A percentile compares a stretch with the other conserved stretches of the same genome.
phyloP scores from a whole-genome alignment of 2,113 vertebrate species.

The Osmerus eperlanus region DNA sequence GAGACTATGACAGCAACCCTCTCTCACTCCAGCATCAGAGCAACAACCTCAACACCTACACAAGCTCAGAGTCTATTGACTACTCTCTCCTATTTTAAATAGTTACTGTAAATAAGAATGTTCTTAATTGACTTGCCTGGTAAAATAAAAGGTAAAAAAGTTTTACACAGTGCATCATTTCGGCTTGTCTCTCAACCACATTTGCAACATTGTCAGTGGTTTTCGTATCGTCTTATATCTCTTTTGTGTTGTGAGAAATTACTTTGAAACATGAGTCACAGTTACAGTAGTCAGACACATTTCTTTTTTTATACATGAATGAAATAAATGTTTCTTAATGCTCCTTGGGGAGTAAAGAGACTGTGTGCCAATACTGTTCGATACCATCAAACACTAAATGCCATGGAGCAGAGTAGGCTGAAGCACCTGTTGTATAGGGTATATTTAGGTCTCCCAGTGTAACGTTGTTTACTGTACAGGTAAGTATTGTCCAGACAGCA shows the following conservation, averaged over 20 bases:
- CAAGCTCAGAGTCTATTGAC: too few relatives aligned
- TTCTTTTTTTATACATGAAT: constrained; percentile 58
- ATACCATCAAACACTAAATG: constrained; percentile 48
- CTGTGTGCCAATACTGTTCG: constrained; percentile 31
- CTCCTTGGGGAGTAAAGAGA: constrained; percentile 28
- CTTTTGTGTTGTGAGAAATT: neutral
- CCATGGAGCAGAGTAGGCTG: constrained; percentile 43
- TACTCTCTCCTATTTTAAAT: too few relatives aligned
- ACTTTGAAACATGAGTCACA: constrained; percentile 29
- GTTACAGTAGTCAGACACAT: constrained; percentile 32
- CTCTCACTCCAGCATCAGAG: too few relatives aligned
- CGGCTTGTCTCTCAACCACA: neutral
- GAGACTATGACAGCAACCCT: too few relatives aligned
- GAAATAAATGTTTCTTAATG: constrained; percentile 35
- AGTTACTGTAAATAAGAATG: neutral
- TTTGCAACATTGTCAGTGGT: neutral
- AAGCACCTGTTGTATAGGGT: constrained; percentile 46
- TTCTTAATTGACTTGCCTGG: neutral
- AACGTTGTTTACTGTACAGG: neutral
- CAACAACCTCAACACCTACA: too few relatives aligned
- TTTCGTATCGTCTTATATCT: neutral
- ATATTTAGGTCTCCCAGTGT: constrained; percentile 22
- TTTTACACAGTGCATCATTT: too few relatives aligned
- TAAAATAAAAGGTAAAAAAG: neutral
- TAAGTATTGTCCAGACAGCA: constrained; percentile 8